Conservation (phyloP, 2,888 invertebrate genomes). For the Clusia tigrina region DNA sequence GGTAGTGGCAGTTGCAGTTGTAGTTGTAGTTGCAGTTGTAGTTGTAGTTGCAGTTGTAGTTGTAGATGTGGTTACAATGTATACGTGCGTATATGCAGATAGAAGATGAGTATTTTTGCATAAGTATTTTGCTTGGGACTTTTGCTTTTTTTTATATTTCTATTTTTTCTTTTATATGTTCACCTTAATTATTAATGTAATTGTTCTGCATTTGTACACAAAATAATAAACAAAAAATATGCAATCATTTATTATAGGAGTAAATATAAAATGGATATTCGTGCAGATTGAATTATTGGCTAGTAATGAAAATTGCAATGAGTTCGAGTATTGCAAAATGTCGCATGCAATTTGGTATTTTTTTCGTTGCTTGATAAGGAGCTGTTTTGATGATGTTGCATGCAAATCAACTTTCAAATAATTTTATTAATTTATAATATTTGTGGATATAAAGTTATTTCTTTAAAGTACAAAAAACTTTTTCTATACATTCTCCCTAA, state of each 20-base stretch:
- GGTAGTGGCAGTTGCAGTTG: not conserved
- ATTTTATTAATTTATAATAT: too few species aligned
- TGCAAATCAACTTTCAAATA: too few species aligned
- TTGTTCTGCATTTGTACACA: slow-evolving; percentile 46
- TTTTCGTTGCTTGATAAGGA: too few species aligned
- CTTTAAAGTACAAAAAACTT: too few species aligned
- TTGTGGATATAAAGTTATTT: too few species aligned
- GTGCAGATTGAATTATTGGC: not conserved
- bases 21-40: slow-evolving; percentile 2
- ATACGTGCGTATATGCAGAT: not conserved
- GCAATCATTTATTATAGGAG: slow-evolving; percentile 41
- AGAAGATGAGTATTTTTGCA: slow-evolving; percentile 23
- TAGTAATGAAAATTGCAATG: too few species aligned
- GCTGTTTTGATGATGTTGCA: too few species aligned
- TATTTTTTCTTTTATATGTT: slow-evolving; percentile 53
- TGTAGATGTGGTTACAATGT: not conserved
- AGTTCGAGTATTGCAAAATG: not conserved
- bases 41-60: slow-evolving; percentile 1
- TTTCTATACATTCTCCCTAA: too few species aligned
- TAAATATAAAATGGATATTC: too few species aligned
- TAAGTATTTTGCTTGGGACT: slow-evolving; percentile 26
- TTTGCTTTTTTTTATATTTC: slow-evolving; percentile 16
- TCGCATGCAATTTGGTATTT: too few species aligned
- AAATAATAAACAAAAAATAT: slow-evolving; percentile 42
- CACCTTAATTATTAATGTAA: slow-evolving; percentile 58